phyloP scores from a whole-genome alignment of 2,888 invertebrate genomes.

The Machimus rusticus region DNA sequence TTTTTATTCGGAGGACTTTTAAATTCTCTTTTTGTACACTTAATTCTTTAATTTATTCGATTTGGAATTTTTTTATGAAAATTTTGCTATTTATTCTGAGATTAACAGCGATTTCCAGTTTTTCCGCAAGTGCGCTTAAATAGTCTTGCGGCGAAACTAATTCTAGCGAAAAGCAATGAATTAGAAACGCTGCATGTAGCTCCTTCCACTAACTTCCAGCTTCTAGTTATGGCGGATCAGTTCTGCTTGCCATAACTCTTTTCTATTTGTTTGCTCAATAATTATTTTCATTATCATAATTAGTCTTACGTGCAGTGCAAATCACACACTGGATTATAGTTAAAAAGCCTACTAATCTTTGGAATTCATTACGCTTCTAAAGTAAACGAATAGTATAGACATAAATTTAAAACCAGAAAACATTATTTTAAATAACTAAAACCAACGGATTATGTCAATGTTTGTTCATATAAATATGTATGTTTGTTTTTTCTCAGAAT shows the following conservation, averaged over 20 bases:
- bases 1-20: slow-evolving; percentile 23
- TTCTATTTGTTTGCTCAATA: background rate
- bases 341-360: background rate
- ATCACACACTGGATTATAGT: background rate
- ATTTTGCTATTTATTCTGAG: slow-evolving; percentile 38
- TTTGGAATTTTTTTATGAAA: slow-evolving; percentile 42
- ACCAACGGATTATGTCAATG: no score
- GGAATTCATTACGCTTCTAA: background rate
- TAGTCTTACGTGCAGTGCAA: background rate
- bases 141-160: background rate
- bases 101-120: slow-evolving; percentile 64
- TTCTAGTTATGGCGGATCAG: background rate
- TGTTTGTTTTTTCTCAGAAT: no score
- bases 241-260: background rate
- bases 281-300: background rate
- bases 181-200: background rate
- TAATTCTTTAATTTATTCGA: slow-evolving; percentile 41
- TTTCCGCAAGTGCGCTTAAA: background rate
- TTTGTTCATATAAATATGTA: no score
- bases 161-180: background rate
- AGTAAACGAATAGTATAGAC: no score
- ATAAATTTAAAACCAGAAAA: no score
- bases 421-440: no score
- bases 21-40: slow-evolving; percentile 8
- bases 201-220: background rate